Conservation (phyloP, 2,797 vertebrate species). For the Acanthurus lineatus region DNA sequence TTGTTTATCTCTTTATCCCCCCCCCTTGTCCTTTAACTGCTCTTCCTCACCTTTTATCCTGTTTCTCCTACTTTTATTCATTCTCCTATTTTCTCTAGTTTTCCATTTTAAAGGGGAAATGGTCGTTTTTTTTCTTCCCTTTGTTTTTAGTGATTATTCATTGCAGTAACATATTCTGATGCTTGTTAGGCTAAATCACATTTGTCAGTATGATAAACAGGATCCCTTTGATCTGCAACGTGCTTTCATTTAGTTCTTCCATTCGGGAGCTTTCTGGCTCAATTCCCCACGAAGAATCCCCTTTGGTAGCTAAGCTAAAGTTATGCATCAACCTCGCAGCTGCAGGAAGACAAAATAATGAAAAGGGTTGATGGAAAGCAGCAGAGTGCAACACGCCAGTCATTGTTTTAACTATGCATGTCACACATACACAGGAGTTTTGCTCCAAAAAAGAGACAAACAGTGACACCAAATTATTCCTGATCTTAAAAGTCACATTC, state of each 20-base stretch:
- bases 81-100: neutral
- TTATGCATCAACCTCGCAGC: slow-evolving; percentile 63
- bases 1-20: slow-evolving; percentile 44
- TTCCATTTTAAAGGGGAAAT: slow-evolving; percentile 14
- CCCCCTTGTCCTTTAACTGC: slow-evolving; percentile 38
- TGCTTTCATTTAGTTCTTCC: slow-evolving; percentile 64
- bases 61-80: neutral
- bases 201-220: slow-evolving; percentile 65
- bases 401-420: slow-evolving; percentile 32
- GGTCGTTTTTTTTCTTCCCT: slow-evolving; percentile 26
- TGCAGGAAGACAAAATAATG: slow-evolving; percentile 54
- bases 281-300: slow-evolving; percentile 60
- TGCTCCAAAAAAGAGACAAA: slow-evolving; percentile 34
- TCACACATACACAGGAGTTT: slow-evolving; percentile 33
- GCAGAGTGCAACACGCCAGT: slow-evolving; percentile 20
- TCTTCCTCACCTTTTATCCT: slow-evolving; percentile 29
- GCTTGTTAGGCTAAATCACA: slow-evolving; percentile 58
- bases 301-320: slow-evolving; percentile 51
- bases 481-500: slow-evolving; percentile 36
- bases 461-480: slow-evolving; percentile 21
- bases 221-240: slow-evolving; percentile 68
- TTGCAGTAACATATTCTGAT: slow-evolving; percentile 32
- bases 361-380: slow-evolving; percentile 51
- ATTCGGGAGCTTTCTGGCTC: slow-evolving; percentile 53
- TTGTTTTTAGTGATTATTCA: slow-evolving; percentile 42